These are phyloP conservation scores for Anser cygnoides DNA, from an alignment of 2,113 vertebrate species.

Conservation along the genomic window DNA sequence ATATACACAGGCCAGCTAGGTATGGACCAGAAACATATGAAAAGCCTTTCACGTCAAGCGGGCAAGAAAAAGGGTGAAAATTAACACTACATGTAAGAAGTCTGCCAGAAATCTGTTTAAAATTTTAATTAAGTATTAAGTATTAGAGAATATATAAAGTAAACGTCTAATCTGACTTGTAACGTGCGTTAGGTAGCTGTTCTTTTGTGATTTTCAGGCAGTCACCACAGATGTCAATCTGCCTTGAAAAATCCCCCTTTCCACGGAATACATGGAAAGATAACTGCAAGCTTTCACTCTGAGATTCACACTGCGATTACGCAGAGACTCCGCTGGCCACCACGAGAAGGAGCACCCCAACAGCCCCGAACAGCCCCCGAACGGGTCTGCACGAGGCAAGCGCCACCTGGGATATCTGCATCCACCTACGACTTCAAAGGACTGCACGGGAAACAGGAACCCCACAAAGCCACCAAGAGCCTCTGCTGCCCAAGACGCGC, in stretches of 20 bases:
- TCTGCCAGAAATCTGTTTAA: neutral
- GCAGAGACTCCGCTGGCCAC: neutral
- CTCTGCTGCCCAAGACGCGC: neutral
- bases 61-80: neutral
- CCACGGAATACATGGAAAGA: neutral
- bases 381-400: neutral
- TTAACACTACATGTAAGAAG: neutral
- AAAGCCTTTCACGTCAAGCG: neutral
- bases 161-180: neutral
- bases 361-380: neutral
- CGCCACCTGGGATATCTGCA: neutral
- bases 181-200: neutral
- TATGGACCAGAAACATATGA: accelerated
- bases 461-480: neutral
- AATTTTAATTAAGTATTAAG: neutral
- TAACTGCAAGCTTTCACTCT: neutral
- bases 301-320: neutral
- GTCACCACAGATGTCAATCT: neutral
- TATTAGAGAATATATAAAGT: neutral
- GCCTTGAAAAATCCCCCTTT: neutral
- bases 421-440: neutral
- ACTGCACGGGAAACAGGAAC: neutral
- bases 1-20: neutral
- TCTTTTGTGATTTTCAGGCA: neutral
- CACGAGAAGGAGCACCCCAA: neutral